Conservation (phyloP, 1,140 invertebrate species). For the Drosophila bocki region DNA sequence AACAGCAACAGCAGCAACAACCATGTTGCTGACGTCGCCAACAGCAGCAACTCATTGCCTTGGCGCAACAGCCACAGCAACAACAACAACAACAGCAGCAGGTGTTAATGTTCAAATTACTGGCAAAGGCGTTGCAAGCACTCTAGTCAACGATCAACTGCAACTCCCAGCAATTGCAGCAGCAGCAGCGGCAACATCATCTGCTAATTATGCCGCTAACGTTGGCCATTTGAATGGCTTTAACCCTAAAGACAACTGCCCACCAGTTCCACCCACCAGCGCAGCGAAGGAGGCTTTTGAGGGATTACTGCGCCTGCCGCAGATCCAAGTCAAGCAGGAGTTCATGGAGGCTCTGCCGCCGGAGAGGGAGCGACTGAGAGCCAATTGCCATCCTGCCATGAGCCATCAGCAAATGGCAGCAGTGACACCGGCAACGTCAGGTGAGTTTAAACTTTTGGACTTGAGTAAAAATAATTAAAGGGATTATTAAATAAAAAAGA, state of each 20-base stretch:
- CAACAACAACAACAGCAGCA: slow-evolving; percentile 53
- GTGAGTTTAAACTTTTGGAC: slow-evolving; percentile 3
- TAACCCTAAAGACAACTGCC: slow-evolving; percentile 71
- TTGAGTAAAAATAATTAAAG: background rate
- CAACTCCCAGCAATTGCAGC: slow-evolving; percentile 31
- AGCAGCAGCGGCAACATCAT: slow-evolving; percentile 40
- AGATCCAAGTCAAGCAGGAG: slow-evolving; percentile 80
- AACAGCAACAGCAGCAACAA: slow-evolving; percentile 33
- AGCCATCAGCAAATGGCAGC: slow-evolving; percentile 23
- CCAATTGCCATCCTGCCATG: slow-evolving; percentile 19
- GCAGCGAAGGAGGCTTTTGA: slow-evolving; percentile 29
- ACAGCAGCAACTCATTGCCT: slow-evolving; percentile 49
- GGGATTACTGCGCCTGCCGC: slow-evolving; percentile 56
- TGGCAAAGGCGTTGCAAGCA: slow-evolving; percentile 72
- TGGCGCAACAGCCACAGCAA: slow-evolving; percentile 26
- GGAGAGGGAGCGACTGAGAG: slow-evolving; percentile 14
- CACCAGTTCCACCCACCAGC: slow-evolving; percentile 52
- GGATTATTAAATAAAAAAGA: no score
- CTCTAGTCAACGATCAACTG: slow-evolving; percentile 72
- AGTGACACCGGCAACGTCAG: slow-evolving; percentile 18
- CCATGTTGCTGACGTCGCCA: slow-evolving; percentile 60
- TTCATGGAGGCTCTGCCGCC: slow-evolving; percentile 60
- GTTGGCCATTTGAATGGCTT: slow-evolving; percentile 81
- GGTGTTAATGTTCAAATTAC: slow-evolving; percentile 84
- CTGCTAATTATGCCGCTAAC: slow-evolving; percentile 78